Evolutionary conservation across 2,888 invertebrate species (phyloP).

Genomic region (Macaria notata): DNA sequence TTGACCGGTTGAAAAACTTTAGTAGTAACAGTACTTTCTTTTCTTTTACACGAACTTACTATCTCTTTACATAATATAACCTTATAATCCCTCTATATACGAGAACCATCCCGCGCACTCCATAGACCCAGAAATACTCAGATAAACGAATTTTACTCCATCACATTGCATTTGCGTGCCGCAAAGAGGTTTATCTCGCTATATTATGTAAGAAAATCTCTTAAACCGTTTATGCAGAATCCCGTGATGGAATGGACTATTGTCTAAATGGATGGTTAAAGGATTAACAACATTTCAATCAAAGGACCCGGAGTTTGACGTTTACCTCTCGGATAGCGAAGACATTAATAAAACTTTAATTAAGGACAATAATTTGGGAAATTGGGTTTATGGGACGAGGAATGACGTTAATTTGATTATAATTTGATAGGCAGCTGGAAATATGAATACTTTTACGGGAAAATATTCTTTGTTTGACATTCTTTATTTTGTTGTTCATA

Average conservation of each 20-base stretch:
- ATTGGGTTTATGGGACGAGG: conserved; percentile 18
- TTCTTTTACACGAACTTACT: too few relatives aligned
- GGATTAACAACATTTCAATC: conserved; percentile 33
- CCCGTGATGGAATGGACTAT: conserved; percentile 20
- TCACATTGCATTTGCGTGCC: conserved; percentile 26
- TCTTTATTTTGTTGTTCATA: too few relatives aligned
- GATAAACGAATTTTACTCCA: conserved; percentile 28
- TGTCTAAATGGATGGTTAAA: conserved; percentile 23
- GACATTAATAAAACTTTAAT: conserved; percentile 30
- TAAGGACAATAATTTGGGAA: conserved; percentile 24
- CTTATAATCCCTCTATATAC: neutral
- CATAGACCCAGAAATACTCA: neutral
- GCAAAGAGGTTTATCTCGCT: conserved; percentile 30
- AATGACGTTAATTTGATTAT: conserved; percentile 15
- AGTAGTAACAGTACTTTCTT: too few relatives aligned
- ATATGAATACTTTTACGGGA: too few relatives aligned
- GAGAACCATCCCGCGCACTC: conserved; percentile 1
- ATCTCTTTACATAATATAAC: neutral
- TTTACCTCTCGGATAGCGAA: conserved; percentile 13
- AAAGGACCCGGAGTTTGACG: conserved; percentile 25
- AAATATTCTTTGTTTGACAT: too few relatives aligned
- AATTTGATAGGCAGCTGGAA: neutral
- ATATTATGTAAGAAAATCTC: conserved; percentile 24
- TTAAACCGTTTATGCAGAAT: conserved; percentile 19
- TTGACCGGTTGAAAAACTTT: too few relatives aligned